Percentiles rank a stretch among this genome's conserved stretches.
phyloP scores from a whole-genome alignment of 2,888 invertebrate species.

The Octodonta nipae region DNA sequence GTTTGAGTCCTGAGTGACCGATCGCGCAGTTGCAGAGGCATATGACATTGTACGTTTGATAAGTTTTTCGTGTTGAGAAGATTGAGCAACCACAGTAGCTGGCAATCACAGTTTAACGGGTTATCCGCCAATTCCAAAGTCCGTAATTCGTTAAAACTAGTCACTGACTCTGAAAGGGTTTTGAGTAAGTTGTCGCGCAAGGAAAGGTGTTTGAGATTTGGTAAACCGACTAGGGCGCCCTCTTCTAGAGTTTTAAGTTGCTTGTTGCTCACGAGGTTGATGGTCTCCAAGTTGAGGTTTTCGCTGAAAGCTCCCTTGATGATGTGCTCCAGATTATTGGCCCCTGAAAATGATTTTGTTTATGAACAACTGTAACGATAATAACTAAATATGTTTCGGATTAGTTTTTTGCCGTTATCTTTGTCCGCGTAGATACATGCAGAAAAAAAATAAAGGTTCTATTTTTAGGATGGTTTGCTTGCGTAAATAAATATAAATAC shows the following conservation, averaged over 20 bases:
- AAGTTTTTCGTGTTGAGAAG: conserved; percentile 54
- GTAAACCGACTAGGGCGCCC: conserved; percentile 62
- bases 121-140: conserved; percentile 70
- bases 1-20: conserved; percentile 53
- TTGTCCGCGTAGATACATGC: no score
- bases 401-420: no score
- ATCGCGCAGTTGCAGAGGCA: conserved; percentile 59
- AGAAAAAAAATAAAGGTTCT: no score
- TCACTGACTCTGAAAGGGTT: conserved; percentile 62
- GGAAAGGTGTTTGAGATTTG: conserved; percentile 62
- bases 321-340: conserved; percentile 55
- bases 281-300: conserved; percentile 67
- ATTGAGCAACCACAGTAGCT: conserved; percentile 65
- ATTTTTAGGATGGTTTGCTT: no score
- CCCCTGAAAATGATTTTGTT: conserved; percentile 44
- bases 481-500: no score
- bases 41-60: conserved; percentile 54
- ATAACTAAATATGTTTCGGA: no score
- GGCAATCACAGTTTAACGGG: conserved; percentile 69
- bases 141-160: conserved; percentile 64
- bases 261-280: conserved; percentile 65
- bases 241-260: conserved; percentile 59
- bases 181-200: conserved; percentile 66
- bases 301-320: conserved; percentile 66
- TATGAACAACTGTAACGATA: no score